phyloP scores from a whole-genome alignment of 2,113 vertebrate genomes.

The Amblyopsis rosae region DNA sequence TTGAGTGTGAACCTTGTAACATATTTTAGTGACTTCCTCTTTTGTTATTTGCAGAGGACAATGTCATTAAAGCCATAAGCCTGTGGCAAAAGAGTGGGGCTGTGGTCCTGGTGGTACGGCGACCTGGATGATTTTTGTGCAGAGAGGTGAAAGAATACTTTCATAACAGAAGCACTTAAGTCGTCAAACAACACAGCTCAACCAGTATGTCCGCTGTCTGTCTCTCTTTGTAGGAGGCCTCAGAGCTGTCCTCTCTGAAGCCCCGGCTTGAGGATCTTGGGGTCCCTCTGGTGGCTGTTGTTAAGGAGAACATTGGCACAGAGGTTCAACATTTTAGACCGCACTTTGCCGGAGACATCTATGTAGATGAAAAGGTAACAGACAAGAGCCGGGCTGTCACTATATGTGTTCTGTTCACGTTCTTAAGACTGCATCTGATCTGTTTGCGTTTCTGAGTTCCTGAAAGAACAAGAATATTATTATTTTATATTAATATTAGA shows the following conservation, averaged over 20 bases:
- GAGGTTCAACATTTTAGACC: conserved; percentile 91
- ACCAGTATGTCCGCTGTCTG: neutral
- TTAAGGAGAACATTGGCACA: conserved; percentile 87
- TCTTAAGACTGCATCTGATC: no score
- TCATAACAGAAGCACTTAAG: neutral
- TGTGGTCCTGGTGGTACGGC: conserved; percentile 92
- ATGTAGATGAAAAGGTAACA: conserved; percentile 86
- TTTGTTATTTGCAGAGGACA: conserved; percentile 69
- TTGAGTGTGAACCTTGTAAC: conserved; percentile 11
- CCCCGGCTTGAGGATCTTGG: conserved; percentile 87
- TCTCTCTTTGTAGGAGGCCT: conserved; percentile 82
- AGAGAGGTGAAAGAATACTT: conserved; percentile 82
- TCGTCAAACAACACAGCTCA: neutral
- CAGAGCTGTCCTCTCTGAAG: conserved; percentile 93
- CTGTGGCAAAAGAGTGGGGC: conserved; percentile 89
- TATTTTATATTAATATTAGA: no score
- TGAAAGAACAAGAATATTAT: no score
- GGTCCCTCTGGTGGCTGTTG: conserved; percentile 90
- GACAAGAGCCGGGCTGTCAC: no score
- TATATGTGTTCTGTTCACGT: no score
- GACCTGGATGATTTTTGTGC: conserved; percentile 98
- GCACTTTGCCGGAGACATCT: conserved; percentile 92
- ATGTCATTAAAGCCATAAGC: conserved; percentile 84
- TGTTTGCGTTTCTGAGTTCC: no score
- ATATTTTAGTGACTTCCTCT: neutral